Conservation (phyloP, 2,113 vertebrate genomes). For the Carassius carassius region DNA sequence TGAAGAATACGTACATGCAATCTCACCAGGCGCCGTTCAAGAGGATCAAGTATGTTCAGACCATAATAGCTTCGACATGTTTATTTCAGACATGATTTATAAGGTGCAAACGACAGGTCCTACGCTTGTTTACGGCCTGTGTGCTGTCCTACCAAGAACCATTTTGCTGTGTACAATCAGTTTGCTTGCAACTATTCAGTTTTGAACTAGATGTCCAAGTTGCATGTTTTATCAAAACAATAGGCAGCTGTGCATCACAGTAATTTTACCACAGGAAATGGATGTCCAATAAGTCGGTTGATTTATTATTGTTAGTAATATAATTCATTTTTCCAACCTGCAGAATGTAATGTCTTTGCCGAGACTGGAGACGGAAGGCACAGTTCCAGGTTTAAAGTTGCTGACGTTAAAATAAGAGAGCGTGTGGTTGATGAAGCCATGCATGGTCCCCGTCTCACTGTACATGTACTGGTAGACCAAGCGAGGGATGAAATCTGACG, state of each 20-base stretch:
- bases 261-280: neutral
- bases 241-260: neutral
- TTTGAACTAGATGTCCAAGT: neutral
- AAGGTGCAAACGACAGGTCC: neutral
- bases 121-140: no score
- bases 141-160: neutral
- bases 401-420: conserved; percentile 96
- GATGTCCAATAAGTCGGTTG: neutral
- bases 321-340: conserved; percentile 75
- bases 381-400: conserved; percentile 84
- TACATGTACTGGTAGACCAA: conserved; percentile 94
- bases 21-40: neutral
- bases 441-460: conserved; percentile 89
- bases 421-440: conserved; percentile 95
- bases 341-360: conserved; percentile 81
- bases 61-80: neutral
- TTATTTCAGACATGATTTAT: neutral
- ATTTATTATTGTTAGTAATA: neutral
- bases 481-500: conserved; percentile 95
- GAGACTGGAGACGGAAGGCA: conserved; percentile 74
- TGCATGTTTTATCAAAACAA: neutral
- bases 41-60: neutral
- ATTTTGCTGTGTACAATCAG: neutral
- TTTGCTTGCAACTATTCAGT: neutral
- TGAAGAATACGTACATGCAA: neutral